A percentile compares a stretch with the other conserved stretches of the same genome.
These are phyloP conservation scores for Corticium candelabrum DNA, from an alignment of 37 sponge, comb jelly and placozoan genomes.

Conservation along the genomic window DNA sequence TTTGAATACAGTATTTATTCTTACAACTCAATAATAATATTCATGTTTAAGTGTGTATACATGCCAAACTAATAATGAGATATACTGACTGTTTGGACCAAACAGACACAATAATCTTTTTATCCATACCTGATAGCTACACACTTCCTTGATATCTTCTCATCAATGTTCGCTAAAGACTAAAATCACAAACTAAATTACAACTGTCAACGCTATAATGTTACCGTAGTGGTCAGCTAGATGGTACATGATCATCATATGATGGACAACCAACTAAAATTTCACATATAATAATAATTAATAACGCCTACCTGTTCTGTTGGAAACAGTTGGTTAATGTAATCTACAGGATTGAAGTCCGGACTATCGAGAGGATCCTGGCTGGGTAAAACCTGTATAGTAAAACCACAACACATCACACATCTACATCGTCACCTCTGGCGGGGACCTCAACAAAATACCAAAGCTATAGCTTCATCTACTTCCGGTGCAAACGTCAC, in stretches of 20 bases:
- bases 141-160: constrained; percentile 41
- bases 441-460: no score
- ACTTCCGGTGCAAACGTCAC: background rate
- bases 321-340: constrained; percentile 91
- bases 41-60: no score
- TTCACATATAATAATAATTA: background rate
- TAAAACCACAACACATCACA: background rate
- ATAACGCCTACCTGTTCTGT: constrained; percentile 72
- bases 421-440: no score
- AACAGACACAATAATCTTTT: background rate
- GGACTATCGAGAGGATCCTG: constrained; percentile 72
- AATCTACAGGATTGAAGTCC: constrained; percentile 85
- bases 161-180: constrained; percentile 85
- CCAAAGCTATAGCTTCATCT: background rate
- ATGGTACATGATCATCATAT: background rate
- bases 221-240: background rate
- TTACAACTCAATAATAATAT: no score
- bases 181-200: constrained; percentile 9
- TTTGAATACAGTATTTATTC: no score
- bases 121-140: constrained; percentile 13
- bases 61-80: no score
- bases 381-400: constrained; percentile 73
- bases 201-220: background rate
- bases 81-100: no score
- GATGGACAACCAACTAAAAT: background rate